Percentiles rank a stretch among this genome's conserved stretches.
Evolutionary conservation across 1,140 invertebrate genomes (phyloP).

Genomic region (Paracyclopina nana): DNA sequence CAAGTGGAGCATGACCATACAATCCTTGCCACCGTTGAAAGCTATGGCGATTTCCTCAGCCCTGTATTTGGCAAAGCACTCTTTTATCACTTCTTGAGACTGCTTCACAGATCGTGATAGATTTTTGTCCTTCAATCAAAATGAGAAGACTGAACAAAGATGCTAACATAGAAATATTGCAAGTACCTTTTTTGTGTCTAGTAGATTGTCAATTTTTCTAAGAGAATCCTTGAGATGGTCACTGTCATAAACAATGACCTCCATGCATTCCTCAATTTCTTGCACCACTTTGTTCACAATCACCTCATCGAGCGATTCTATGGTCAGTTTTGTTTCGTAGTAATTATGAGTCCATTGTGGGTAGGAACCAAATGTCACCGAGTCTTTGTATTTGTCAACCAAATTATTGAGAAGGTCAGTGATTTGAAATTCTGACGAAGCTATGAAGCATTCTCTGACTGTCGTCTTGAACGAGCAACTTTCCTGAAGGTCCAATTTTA

Average conservation of each 20-base stretch:
- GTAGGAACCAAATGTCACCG: conserved; percentile 47
- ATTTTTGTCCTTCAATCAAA: too few relatives aligned
- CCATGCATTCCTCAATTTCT: background rate
- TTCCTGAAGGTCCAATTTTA: too few relatives aligned
- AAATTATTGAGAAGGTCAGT: too few relatives aligned
- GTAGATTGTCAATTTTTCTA: background rate
- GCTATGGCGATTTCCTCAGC: conserved; percentile 56
- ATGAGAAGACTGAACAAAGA: too few relatives aligned
- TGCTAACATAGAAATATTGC: too few relatives aligned
- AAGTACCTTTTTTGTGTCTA: background rate
- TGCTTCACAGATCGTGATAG: background rate
- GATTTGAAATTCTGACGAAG: too few relatives aligned
- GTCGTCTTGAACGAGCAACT: too few relatives aligned
- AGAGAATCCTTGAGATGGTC: background rate
- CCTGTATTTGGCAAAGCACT: conserved; percentile 28
- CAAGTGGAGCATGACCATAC: conserved; percentile 68
- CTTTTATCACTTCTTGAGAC: conserved; percentile 8
- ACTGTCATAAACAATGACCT: background rate
- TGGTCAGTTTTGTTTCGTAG: conserved; percentile 17
- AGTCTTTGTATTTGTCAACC: too few relatives aligned
- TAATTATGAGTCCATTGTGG: conserved; percentile 33
- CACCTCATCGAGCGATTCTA: conserved; percentile 1
- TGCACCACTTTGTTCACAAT: background rate
- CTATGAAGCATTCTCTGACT: too few relatives aligned
- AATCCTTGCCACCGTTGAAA: conserved; percentile 96